Base-by-base conservation (phyloP, 2,113 vertebrate genomes). In the Marmota flaviventris region DNA sequence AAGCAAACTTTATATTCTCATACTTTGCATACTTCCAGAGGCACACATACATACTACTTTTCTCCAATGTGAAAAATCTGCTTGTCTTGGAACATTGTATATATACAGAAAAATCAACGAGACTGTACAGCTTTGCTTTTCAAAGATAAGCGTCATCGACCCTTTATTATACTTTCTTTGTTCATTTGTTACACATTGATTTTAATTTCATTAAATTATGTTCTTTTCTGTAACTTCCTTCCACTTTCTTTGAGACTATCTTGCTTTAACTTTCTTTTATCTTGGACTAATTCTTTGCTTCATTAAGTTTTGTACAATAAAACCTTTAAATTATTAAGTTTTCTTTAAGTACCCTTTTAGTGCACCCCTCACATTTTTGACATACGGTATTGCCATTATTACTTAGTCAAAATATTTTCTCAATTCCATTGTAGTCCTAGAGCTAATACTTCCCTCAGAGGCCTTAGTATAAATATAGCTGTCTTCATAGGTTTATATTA, bases 341-440 rank as follows among this genome's bases (percentile, higher is more conserved):
- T 51, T 13, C 10, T 51, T 51, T 51, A 51, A 51, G 48, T 51
- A 51, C 48, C 12, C 48, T 51, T 51, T 51, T 51, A 51, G 48
- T 51, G 48, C 12, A 51, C 48, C 48, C 48, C 48, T 51, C 48
- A 51, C 2, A 51, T 51, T 51, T 45, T 51, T 51, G 48, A 51
- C 48, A 51, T 51, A 13, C 12, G 10, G 48, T 51, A 51, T 51
- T 51, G 12, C 12, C 48, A 51, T 75, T 93, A n/a, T 34, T 75
- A 84, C 65, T 93, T 83, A 79, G 8, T 69, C 42, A 79, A 92
- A 73, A 73, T 93, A 67, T 70, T 93, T 88, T 95, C 48, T 61
- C 29, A 89, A 69, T 67, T 79, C 24, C 37, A 25, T 79, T 91
- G 12, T 13, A n/a, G 73, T 48, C 63, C 0, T 5, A 87, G 17